Conservation (phyloP, 2,888 invertebrate species). For the Pilophorus perplexus region DNA sequence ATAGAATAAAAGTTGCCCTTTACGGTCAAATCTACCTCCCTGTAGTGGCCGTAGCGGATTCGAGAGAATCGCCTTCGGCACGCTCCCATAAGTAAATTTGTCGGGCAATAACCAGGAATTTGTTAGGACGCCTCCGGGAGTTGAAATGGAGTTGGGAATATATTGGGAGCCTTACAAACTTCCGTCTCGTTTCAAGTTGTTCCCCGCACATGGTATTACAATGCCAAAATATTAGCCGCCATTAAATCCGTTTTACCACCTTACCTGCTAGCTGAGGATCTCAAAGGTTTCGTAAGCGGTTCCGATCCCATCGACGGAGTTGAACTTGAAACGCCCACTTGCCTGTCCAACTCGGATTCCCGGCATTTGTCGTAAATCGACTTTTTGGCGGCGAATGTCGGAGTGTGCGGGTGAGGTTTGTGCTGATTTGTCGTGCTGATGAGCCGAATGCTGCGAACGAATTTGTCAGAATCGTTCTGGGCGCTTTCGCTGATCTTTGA, state of each 20-base stretch:
- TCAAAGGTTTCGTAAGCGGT: slow-evolving; percentile 1
- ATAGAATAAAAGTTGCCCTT: slow-evolving; percentile 15
- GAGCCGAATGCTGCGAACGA: slow-evolving; percentile 4
- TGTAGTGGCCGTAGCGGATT: neutral
- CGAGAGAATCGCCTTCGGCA: neutral
- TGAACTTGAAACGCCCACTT: neutral
- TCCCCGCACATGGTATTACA: too few species aligned
- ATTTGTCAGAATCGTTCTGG: slow-evolving; percentile 7
- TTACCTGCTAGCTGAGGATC: slow-evolving; percentile 15
- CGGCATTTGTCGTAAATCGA: slow-evolving; percentile 4
- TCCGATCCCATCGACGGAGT: slow-evolving; percentile 1
- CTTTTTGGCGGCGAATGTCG: neutral
- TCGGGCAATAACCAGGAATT: neutral
- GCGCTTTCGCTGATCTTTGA: slow-evolving; percentile 16
- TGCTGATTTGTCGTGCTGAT: neutral
- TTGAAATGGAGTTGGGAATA: too few species aligned
- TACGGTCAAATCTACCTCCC: neutral
- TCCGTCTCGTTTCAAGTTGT: too few species aligned
- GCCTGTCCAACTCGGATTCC: neutral
- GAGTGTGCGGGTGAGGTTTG: neutral
- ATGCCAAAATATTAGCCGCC: too few species aligned
- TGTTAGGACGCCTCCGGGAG: neutral
- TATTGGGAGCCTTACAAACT: too few species aligned
- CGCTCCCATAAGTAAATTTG: neutral
- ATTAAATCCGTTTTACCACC: too few species aligned